phyloP scores from a whole-genome alignment of 2,113 vertebrate genomes.

The Coryphaenoides rupestris region DNA sequence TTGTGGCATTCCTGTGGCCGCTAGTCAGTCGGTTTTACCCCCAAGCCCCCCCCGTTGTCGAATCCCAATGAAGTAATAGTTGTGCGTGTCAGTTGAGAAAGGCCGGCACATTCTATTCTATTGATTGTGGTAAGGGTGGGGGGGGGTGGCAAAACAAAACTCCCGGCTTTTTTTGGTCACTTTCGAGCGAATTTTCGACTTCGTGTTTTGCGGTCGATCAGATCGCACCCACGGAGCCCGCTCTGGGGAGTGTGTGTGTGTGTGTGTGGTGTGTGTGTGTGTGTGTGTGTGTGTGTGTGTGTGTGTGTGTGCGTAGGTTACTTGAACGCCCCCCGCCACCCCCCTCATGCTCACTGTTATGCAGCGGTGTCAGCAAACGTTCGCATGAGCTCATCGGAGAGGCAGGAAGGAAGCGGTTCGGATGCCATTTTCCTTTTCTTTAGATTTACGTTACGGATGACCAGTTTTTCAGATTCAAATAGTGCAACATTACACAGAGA shows the following conservation, averaged over 20 bases:
- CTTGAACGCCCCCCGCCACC: slow-evolving; percentile 32
- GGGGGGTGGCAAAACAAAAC: slow-evolving; percentile 18
- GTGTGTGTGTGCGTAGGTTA: no score
- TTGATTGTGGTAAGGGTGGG: slow-evolving; percentile 57
- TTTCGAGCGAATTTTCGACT: no score
- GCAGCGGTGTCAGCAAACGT: slow-evolving; percentile 42
- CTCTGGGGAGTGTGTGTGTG: no score
- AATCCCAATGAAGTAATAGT: slow-evolving; percentile 63
- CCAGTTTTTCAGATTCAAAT: slow-evolving; percentile 23
- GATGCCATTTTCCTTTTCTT: no score
- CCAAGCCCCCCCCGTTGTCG: slow-evolving; percentile 28
- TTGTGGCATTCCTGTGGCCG: slow-evolving; percentile 66
- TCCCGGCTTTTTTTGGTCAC: background rate
- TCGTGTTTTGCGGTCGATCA: slow-evolving; percentile 51
- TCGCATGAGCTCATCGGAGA: slow-evolving; percentile 47
- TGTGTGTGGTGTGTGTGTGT: no score
- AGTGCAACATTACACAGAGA: no score
- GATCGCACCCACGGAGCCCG: no score
- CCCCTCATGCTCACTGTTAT: slow-evolving; percentile 13
- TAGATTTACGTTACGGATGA: background rate
- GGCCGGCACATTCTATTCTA: slow-evolving; percentile 39
- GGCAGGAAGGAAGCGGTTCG: slow-evolving; percentile 35
- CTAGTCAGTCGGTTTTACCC: slow-evolving; percentile 56
- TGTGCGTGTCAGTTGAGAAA: slow-evolving; percentile 38
- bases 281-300: no score